Evolutionary conservation across 2,797 vertebrate species (phyloP), one percentile per base, ranked within the genome.

Genomic region (Micromesistius poutassou): DNA sequence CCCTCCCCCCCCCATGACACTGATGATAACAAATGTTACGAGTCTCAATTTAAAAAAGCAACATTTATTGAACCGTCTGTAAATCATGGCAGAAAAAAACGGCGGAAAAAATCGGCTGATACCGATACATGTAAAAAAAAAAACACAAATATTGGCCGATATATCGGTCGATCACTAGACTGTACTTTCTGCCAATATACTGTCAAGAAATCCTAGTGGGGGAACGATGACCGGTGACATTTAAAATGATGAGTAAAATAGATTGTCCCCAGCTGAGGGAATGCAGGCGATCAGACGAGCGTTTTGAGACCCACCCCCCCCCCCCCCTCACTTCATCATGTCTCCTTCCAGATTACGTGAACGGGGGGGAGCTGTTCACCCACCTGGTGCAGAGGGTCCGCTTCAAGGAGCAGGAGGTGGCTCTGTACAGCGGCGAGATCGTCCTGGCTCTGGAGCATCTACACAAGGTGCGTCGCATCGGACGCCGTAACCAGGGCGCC

Each of bases 291-390:
- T 28, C 66, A 68, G 28, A 28, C 9, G 22, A 10, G 22, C 31
- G 28, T 55, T 71, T 78, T 22, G 72, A 42, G 14, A 62, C 72
- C 22, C 46, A 5, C 19, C 46, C 1, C 46, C 46, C 0, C 46
- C 5, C 46, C n/a, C n/a, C n/a, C n/a, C n/a, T n/a, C n/a, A n/a
- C 19, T n/a, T 22, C n/a, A 30, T 0, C 82, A 0, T 87, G 28
- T 79, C 80, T 71, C 4, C 0, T 81, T 76, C 19, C 81, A 99
- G 98, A 99, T 94, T 99, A 99, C 86, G 97, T 99, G 89, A 99
- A 97, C 79, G 97, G 97, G 72, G 98, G 97, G 75, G 98, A 99
- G 89, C 95, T 99, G 84, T 99, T 99, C 93, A 99, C 97, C 79
- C 97, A 99, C 87, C 94, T 99, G 94, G 98, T 98, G 84, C 98